A percentile compares a stretch with the other conserved stretches of the same genome.
These are phyloP conservation scores for Leptoclinus maculatus DNA, from an alignment of 2,797 vertebrate genomes.

Conservation along the genomic window DNA sequence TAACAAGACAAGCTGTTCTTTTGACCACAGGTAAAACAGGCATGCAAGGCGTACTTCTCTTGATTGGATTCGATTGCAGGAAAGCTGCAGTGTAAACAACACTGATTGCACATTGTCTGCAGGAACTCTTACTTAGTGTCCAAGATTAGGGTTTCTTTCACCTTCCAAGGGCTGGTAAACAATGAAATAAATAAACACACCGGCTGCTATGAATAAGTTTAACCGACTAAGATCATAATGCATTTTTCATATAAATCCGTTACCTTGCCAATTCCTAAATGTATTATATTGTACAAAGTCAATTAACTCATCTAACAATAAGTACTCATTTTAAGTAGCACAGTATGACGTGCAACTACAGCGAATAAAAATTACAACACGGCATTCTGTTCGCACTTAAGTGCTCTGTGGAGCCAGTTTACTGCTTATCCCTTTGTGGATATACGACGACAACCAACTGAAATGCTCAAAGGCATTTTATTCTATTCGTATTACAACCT, in stretches of 20 bases:
- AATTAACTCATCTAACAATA: constrained; percentile 16
- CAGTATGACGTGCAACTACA: neutral
- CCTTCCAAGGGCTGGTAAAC: constrained; percentile 35
- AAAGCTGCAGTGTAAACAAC: constrained; percentile 72
- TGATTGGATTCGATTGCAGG: constrained; percentile 77
- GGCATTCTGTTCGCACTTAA: neutral
- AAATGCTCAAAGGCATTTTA: neutral
- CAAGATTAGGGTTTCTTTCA: constrained; percentile 50
- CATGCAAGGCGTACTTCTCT: constrained; percentile 45
- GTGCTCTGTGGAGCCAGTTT: neutral
- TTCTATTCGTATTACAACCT: neutral
- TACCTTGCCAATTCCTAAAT: neutral
- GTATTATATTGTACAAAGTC: neutral
- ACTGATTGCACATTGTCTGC: constrained; percentile 75
- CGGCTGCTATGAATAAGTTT: constrained; percentile 6
- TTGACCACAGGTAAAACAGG: constrained; percentile 56
- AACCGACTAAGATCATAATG: neutral
- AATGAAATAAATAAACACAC: constrained; percentile 52
- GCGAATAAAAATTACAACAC: neutral
- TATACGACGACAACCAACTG: neutral
- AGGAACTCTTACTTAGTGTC: constrained; percentile 60
- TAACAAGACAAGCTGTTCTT: constrained; percentile 54
- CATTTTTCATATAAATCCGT: constrained; percentile 8
- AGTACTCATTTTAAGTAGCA: constrained; percentile 11
- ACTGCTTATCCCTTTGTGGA: neutral